Base-by-base conservation (phyloP, 1,140 invertebrate genomes). In the Drosophila ironensis region DNA sequence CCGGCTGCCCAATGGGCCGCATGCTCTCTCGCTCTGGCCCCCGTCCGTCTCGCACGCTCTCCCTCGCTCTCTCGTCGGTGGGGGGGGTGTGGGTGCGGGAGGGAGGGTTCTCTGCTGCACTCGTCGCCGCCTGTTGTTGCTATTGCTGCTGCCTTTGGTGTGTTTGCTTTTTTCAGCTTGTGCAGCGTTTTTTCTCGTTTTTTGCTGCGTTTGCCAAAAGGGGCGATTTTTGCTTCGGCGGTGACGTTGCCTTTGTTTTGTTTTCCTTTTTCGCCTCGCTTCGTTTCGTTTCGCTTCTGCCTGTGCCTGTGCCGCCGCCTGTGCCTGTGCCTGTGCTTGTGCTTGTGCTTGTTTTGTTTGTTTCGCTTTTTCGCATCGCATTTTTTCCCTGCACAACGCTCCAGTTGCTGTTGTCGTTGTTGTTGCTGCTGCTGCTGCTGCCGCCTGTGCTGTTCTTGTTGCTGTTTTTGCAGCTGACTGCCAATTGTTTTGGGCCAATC, bases 401-500 rank as follows among this genome's bases (percentile, higher is more conserved):
- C 1, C 2, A 5, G 54, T 54, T 54, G 54, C 25, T 19, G 37
- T 20, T 59, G 50, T 30, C 22, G 24, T 37, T 56, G 25, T 48
- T 70, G 53, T 69, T 70, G 50, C 33, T 38, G 24, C 12, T 41
- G 40, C 6, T 51, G 38, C 27, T 48, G 45, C 38, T 38, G n/a
- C 12, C 27, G 16, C 19, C 45, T 8, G 12, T 71, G 54, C 50
- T 57, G 59, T 72, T 84, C 28, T 76, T 80, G 64, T 80, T n/a
- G n/a, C n/a, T n/a, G n/a, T n/a, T n/a, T 63, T 78, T 84, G 80
- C 78, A 86, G 73, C 78, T 84, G 78, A 75, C 78, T 84, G 80
- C 73, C 78, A 84, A 86, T 84, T 84, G 80, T 88, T 86, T 64
- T 88, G 72, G 87, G 87, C 87, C 87, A 88, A 88, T 88, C 81